phyloP scores from a whole-genome alignment of 2,113 vertebrate species.

The Hepsetus odoe region DNA sequence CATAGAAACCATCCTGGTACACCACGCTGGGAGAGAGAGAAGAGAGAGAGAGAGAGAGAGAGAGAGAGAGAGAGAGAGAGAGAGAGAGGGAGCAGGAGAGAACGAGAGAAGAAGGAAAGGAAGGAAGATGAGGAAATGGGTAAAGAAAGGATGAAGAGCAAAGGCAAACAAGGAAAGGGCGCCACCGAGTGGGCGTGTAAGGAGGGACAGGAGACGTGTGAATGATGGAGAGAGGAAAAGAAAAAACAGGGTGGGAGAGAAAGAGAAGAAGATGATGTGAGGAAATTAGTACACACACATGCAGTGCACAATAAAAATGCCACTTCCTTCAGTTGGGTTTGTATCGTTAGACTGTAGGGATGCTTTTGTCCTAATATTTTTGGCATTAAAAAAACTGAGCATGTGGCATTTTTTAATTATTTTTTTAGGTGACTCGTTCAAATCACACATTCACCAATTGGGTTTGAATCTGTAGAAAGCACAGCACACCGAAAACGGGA shows the following conservation, averaged over 20 bases:
- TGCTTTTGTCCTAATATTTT: neutral
- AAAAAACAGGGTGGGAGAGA: slow-evolving; percentile 53
- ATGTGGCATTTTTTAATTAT: slow-evolving; percentile 53
- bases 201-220: slow-evolving; percentile 8
- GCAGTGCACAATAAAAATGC: slow-evolving; percentile 79
- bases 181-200: slow-evolving; percentile 43
- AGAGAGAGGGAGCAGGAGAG: slow-evolving; percentile 54
- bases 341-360: neutral
- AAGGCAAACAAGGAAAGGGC: slow-evolving; percentile 22
- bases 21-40: slow-evolving; percentile 76
- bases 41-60: slow-evolving; percentile 56
- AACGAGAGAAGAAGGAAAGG: neutral
- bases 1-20: slow-evolving; percentile 85
- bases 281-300: slow-evolving; percentile 78
- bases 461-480: slow-evolving; percentile 30
- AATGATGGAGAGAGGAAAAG: slow-evolving; percentile 19
- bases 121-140: slow-evolving; percentile 2
- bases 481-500: slow-evolving; percentile 43
- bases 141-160: neutral
- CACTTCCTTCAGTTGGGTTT: slow-evolving; percentile 67
- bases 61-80: slow-evolving; percentile 33
- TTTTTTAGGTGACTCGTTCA: slow-evolving; percentile 11
- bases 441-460: slow-evolving; percentile 27
- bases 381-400: neutral
- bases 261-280: slow-evolving; percentile 62